Evolutionary conservation across 64 coral and sea anemone species (phyloP).

Genomic region (Dendrophyllia cribrosa): DNA sequence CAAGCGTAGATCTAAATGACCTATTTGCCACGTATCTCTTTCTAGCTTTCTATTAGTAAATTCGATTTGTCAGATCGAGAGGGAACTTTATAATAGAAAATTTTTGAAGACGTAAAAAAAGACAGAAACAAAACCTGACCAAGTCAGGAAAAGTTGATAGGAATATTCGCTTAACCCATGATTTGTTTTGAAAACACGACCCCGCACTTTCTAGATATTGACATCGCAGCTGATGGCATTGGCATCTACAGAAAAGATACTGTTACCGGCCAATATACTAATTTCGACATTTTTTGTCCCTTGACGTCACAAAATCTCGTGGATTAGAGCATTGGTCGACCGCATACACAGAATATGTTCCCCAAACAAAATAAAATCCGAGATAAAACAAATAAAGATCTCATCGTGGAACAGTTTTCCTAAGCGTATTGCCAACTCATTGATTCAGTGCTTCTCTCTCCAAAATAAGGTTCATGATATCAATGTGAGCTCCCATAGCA

Average conservation of each 20-base stretch:
- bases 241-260: constrained; percentile 18
- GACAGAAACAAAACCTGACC: no score
- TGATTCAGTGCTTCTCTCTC: neutral
- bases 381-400: constrained; percentile 9
- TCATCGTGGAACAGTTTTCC: constrained; percentile 21
- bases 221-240: constrained; percentile 37
- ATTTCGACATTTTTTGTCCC: constrained; percentile 36
- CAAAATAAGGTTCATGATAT: neutral
- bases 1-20: no score
- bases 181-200: constrained; percentile 35
- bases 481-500: neutral
- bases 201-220: constrained; percentile 18
- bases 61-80: no score
- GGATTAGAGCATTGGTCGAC: constrained; percentile 22
- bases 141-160: neutral
- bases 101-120: no score
- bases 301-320: constrained; percentile 43
- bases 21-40: no score
- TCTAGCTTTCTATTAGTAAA: no score
- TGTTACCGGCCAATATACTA: constrained; percentile 37
- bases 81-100: no score
- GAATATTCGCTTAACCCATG: constrained; percentile 30
- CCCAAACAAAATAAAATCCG: neutral
- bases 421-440: neutral
- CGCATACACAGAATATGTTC: constrained; percentile 18